phyloP scores from a whole-genome alignment of 2,113 vertebrate species.

The Martes martes region DNA sequence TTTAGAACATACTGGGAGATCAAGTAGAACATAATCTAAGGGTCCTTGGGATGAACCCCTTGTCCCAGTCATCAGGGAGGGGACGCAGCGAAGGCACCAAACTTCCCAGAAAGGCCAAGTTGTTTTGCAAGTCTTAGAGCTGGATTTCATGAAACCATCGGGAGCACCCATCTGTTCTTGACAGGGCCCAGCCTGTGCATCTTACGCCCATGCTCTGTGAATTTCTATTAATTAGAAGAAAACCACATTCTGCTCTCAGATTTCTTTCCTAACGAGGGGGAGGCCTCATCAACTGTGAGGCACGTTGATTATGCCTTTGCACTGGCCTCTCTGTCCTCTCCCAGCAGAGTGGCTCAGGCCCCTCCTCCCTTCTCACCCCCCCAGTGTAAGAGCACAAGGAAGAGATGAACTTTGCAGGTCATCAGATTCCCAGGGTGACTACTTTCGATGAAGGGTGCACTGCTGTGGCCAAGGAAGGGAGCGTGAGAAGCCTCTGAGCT shows the following conservation, averaged over 20 bases:
- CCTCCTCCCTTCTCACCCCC: background rate
- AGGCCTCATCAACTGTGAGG: accelerated
- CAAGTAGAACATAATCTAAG: background rate
- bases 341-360: accelerated
- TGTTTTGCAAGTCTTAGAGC: constrained; percentile 30
- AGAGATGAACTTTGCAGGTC: background rate
- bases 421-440: background rate
- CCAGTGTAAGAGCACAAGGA: accelerated
- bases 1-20: accelerated
- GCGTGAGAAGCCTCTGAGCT: accelerated
- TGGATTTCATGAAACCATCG: background rate
- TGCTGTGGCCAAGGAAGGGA: accelerated
- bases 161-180: constrained; percentile 32
- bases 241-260: background rate
- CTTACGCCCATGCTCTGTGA: background rate
- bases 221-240: constrained; percentile 3
- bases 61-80: background rate
- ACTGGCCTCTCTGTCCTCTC: accelerated
- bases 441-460: background rate
- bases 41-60: background rate
- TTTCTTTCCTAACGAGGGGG: background rate
- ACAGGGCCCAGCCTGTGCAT: background rate
- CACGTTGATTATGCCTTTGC: background rate
- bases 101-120: constrained; percentile 35
- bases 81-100: background rate